Base-by-base conservation (phyloP, 2,888 invertebrate genomes). In the Apotomis betuletana region DNA sequence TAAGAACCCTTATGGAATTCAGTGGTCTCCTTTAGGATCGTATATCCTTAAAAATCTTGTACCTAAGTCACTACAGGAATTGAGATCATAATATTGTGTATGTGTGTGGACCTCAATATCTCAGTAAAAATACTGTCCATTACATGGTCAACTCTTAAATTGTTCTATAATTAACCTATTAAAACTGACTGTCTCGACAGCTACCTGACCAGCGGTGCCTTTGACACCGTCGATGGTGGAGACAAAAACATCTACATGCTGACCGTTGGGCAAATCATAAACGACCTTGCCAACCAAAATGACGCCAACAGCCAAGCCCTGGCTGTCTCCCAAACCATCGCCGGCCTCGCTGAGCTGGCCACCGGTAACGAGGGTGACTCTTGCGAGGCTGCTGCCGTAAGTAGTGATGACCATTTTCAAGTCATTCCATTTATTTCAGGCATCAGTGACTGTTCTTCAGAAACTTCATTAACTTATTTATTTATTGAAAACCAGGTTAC, bases 381-480 rank as follows among this genome's bases (percentile, higher is more conserved):
- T 49, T 92, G 92, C 69, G 79, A 78, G 36, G 77, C 86, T 63
- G 83, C 91, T 70, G 78, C 76, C 61, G 91, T 92, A 74, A 87
- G 90, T 60, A 13, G 5, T 41, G 41, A 41, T 15, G 27, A 27
- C 27, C 41, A 5, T 41, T 41, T 41, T 5, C 41, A 1, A 6
- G 41, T 54, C 54, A n/a, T 4, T 6, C 54, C 54, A 27, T 27
- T 27, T 27, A 27, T 27, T 27, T 27, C 27, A 27, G 27, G 27
- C 27, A 27, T 27, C 27, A 27, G 27, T 27, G 27, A 27, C 27
- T n/a, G n/a, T 15, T 15, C 1, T 15, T 15, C 15, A 15, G 15
- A 15, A 15, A 15, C 15, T 15, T 15, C 15, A 15, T 15, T 15
- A 15, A 15, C 15, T 15, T 15, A 15, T 15, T 15, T 15, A 15